These are phyloP conservation scores for Odontomyia ornata DNA, from an alignment of 2,888 invertebrate species.

Conservation along the genomic window DNA sequence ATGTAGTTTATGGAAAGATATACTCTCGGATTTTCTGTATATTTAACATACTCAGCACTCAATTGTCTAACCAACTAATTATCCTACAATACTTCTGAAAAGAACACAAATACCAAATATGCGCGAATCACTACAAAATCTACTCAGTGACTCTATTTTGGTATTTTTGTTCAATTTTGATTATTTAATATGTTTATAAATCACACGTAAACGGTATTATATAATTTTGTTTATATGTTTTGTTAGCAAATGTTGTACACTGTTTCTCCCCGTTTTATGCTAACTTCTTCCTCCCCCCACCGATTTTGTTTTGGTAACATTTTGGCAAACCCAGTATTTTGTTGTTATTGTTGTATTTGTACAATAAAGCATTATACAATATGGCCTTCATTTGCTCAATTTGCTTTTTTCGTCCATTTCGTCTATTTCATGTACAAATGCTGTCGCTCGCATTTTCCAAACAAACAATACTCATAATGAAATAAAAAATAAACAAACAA, in stretches of 20 bases:
- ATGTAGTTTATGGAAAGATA: too few species aligned
- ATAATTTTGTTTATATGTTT: background rate
- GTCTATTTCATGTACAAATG: conserved; percentile 35
- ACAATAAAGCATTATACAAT: conserved; percentile 15
- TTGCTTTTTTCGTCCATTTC: conserved; percentile 34
- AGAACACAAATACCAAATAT: too few species aligned
- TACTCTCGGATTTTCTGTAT: too few species aligned
- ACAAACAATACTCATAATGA: conserved; percentile 12
- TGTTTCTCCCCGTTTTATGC: background rate
- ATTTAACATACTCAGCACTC: too few species aligned
- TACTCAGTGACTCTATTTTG: too few species aligned
- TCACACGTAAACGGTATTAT: background rate
- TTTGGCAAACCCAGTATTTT: background rate
- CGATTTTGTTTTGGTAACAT: background rate
- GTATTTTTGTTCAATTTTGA: background rate
- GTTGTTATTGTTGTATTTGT: background rate
- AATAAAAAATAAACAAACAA: conserved; percentile 16
- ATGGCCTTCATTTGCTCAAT: conserved; percentile 31
- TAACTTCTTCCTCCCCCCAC: background rate
- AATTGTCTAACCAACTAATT: too few species aligned
- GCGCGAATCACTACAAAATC: too few species aligned
- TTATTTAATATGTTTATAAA: background rate
- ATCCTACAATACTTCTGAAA: too few species aligned
- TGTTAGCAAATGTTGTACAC: background rate
- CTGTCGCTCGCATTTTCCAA: conserved; percentile 31